Percentiles rank a stretch among this genome's conserved stretches.
phyloP scores from a whole-genome alignment of 2,113 vertebrate species.

The Chaetorhynchus papuensis region DNA sequence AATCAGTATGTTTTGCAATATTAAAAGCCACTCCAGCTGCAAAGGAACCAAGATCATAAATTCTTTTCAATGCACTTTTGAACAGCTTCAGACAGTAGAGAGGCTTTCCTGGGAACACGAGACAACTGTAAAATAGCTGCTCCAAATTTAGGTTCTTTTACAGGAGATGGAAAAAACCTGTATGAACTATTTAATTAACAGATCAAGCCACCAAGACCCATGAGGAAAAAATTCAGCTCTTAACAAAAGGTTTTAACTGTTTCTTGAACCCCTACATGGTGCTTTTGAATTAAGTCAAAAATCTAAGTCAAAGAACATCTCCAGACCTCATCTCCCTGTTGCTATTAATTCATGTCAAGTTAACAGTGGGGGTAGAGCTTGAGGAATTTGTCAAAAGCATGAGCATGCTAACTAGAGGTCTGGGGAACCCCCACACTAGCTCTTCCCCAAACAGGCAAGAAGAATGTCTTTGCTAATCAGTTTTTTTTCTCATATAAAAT shows the following conservation, averaged over 20 bases:
- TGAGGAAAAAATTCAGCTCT: background rate
- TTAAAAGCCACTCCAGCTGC: slow-evolving; percentile 25
- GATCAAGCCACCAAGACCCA: background rate
- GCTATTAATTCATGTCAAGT: background rate
- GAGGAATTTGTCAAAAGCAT: background rate
- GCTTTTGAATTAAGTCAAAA: background rate
- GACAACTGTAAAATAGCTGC: slow-evolving; percentile 3
- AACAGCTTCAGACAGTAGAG: background rate
- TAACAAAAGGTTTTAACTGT: background rate
- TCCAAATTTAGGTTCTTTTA: background rate
- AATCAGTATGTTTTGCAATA: slow-evolving; percentile 32
- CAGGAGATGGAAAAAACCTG: background rate
- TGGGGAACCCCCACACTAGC: background rate
- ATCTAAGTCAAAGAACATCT: background rate
- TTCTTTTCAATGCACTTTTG: slow-evolving; percentile 8
- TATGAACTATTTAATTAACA: slow-evolving; percentile 4
- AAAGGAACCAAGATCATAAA: slow-evolving; percentile 35
- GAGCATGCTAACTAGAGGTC: background rate
- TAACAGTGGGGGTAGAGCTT: background rate
- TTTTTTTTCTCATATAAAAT: background rate
- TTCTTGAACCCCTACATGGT: background rate
- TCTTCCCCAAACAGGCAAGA: background rate
- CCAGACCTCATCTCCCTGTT: background rate
- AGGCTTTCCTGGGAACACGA: background rate
- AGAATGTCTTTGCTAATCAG: background rate